Evolutionary conservation across 2,113 vertebrate genomes (phyloP).

Genomic region (Calyptomena viridis): DNA sequence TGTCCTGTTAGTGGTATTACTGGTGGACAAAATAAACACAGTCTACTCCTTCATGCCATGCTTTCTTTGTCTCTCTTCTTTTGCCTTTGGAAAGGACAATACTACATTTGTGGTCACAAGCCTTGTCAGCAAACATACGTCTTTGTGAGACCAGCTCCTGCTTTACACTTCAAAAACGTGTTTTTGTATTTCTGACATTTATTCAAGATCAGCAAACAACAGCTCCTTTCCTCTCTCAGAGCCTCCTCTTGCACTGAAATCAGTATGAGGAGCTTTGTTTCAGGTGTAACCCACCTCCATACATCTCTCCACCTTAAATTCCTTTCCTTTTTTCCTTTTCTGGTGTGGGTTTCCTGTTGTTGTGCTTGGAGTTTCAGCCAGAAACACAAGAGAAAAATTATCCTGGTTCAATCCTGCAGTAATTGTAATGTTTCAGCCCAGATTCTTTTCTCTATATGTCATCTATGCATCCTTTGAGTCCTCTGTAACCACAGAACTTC

Average conservation of each 20-base stretch:
- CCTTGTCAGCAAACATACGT: slow-evolving; percentile 44
- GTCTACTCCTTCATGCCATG: neutral
- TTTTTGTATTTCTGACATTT: slow-evolving; percentile 17
- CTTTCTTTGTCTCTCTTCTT: slow-evolving; percentile 1
- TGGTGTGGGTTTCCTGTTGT: neutral
- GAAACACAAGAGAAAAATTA: neutral
- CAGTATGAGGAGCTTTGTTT: neutral
- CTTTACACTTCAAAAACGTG: neutral
- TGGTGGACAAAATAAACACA: neutral
- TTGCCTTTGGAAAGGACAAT: neutral
- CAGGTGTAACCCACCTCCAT: neutral
- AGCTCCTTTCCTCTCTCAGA: neutral
- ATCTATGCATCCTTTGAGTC: neutral
- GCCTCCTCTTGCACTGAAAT: neutral
- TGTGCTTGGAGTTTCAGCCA: neutral
- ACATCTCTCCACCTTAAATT: neutral
- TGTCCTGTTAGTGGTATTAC: neutral
- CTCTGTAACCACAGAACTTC: neutral
- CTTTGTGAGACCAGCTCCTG: slow-evolving; percentile 5
- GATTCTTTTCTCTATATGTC: neutral
- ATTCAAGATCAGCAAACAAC: neutral
- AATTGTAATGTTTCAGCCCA: neutral
- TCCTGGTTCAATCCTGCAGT: neutral
- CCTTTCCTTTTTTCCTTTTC: neutral
- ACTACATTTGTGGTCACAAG: neutral